phyloP scores from a whole-genome alignment of 2,797 vertebrate genomes.

The Rousettus madagascariensis region DNA sequence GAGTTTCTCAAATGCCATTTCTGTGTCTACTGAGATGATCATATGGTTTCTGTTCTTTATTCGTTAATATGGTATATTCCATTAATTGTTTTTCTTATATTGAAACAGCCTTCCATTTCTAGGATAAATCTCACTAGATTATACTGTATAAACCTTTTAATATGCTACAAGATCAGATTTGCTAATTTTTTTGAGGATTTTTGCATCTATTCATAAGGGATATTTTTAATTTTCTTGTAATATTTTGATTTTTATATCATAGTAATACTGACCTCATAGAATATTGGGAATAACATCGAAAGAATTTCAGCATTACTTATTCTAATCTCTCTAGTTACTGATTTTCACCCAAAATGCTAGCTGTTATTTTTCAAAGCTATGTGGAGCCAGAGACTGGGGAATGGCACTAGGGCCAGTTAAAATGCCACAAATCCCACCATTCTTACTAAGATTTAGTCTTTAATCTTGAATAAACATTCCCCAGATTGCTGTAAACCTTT shows the following conservation, averaged over 20 bases:
- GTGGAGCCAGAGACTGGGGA: background rate
- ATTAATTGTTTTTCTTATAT: background rate
- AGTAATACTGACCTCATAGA: background rate
- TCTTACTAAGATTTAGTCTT: background rate
- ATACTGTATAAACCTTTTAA: background rate
- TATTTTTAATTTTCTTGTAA: background rate
- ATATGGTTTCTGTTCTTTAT: background rate
- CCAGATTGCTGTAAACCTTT: background rate
- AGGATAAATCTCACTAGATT: background rate
- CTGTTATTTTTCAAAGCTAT: background rate
- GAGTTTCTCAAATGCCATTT: slow-evolving; percentile 3
- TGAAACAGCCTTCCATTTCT: background rate
- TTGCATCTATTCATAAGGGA: background rate
- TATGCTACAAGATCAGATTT: background rate
- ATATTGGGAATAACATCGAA: background rate
- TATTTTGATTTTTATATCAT: slow-evolving; percentile 7
- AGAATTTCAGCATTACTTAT: background rate
- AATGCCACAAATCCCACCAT: background rate
- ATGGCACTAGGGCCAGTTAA: background rate
- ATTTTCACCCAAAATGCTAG: background rate
- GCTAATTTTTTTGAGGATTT: background rate
- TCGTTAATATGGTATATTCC: background rate
- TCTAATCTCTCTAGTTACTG: background rate
- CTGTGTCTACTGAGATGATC: background rate
- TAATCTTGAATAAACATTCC: background rate